Percentiles rank a stretch among this genome's conserved stretches.
phyloP scores from a whole-genome alignment of 2,888 invertebrate genomes.

The Drosophila phalerata region DNA sequence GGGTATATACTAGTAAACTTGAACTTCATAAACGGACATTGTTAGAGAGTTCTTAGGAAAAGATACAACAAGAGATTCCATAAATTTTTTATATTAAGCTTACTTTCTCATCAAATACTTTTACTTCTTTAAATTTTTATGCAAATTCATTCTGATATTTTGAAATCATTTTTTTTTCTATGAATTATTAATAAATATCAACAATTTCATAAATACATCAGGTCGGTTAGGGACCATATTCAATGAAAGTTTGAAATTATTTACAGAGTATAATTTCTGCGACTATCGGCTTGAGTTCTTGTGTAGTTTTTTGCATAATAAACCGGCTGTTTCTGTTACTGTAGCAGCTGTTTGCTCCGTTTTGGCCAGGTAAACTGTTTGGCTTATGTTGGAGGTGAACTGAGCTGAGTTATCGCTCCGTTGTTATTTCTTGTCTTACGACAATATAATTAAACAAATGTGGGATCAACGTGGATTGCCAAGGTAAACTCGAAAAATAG shows the following conservation, averaged over 20 bases:
- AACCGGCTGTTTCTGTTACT: slow-evolving; percentile 51
- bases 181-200: too few relatives aligned
- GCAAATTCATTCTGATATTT: too few relatives aligned
- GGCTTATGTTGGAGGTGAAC: slow-evolving; percentile 29
- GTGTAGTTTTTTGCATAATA: slow-evolving; percentile 31
- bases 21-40: too few relatives aligned
- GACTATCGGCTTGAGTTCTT: slow-evolving; percentile 1
- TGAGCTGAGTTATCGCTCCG: slow-evolving; percentile 39
- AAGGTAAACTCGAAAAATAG: slow-evolving; percentile 15
- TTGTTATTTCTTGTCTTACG: slow-evolving; percentile 47
- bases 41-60: background rate
- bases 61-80: background rate
- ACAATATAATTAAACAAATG: slow-evolving; percentile 44
- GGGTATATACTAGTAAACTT: slow-evolving; percentile 18
- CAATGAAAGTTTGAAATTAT: background rate
- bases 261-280: slow-evolving; percentile 30
- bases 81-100: background rate
- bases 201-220: background rate
- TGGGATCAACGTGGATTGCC: slow-evolving; percentile 28
- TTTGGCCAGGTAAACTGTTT: slow-evolving; percentile 24
- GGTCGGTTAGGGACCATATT: background rate
- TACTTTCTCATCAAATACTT: too few relatives aligned
- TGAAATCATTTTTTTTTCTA: too few relatives aligned
- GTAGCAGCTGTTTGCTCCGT: slow-evolving; percentile 50
- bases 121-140: too few relatives aligned